Evolutionary conservation across 1,140 invertebrate genomes (phyloP), one percentile per base, ranked within the genome.

Genomic region (Leptinotarsa defecta): DNA sequence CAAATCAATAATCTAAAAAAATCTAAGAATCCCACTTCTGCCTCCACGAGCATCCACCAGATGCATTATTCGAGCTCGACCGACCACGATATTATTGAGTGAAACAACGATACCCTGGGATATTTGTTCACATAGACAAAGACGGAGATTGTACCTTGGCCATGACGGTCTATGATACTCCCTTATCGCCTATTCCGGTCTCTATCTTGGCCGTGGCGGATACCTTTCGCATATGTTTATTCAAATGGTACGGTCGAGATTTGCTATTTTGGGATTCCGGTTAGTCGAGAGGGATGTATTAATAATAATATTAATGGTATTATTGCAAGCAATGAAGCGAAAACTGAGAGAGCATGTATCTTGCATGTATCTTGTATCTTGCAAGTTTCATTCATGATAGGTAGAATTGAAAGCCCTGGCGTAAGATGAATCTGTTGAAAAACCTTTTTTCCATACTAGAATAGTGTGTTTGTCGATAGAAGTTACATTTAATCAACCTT

Each of bases 11-110:
- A 43, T 11, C 34, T 43, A 43, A 8, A 34, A 43, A 11, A 11
- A 2, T n/a, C 22, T 64, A 62, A n/a, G 3, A n/a, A 73, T 73
- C 48, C 62, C 43, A 64, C 43, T 73, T 48, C 61, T 80, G 79
- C 76, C 76, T 79, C 77, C 80, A 79, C 79, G 15, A 81, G 78
- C 80, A 77, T 78, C 82, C 80, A 75, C 77, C 79, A 81, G 80
- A 77, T 83, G 79, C 81, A 81, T 83, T 81, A 83, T 76, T 83
- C 81, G 80, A 79, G 79, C 79, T 81, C 80, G 78, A 77, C 73
- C 76, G 79, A 81, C 80, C 82, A 79, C 79, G 80, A 83, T 83
- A 83, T 82, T 83, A 83, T 83, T 80, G 82, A 82, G 82, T 77
- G 79, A 82, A 82, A 81, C 81, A 81, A 79, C 81, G 78, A 74